phyloP scores from a whole-genome alignment of 92 coral and sea anemone species.

The Siderastrea radians region DNA sequence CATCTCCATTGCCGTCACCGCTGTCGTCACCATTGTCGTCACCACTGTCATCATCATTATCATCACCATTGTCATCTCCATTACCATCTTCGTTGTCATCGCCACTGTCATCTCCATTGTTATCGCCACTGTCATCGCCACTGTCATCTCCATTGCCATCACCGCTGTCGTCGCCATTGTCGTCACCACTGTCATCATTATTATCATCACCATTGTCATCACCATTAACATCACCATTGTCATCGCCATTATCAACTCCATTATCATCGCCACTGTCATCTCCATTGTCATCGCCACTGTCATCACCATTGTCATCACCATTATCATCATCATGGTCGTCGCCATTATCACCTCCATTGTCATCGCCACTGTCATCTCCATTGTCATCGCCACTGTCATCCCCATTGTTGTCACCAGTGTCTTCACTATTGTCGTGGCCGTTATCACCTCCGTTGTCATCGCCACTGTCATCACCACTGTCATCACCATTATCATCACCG shows the following conservation, averaged over 20 bases:
- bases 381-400: slow-evolving; percentile 2
- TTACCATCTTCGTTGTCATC: background rate
- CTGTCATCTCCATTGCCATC: background rate
- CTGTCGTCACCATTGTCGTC: slow-evolving; percentile 11
- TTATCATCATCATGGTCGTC: background rate
- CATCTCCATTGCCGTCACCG: background rate
- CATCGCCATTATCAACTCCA: background rate
- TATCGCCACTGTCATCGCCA: background rate
- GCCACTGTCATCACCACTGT: slow-evolving; percentile 15
- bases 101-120: slow-evolving; percentile 5
- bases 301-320: background rate
- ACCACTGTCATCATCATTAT: background rate
- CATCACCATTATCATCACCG: background rate
- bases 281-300: background rate
- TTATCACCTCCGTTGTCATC: background rate
- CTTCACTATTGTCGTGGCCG: background rate
- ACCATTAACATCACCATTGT: slow-evolving; percentile 5
- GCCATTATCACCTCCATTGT: background rate
- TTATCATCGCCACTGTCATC: background rate
- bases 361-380: slow-evolving; percentile 4
- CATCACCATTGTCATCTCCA: background rate
- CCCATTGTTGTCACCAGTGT: background rate
- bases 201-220: background rate
- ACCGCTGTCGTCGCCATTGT: background rate
- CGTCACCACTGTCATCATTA: background rate